phyloP scores from a whole-genome alignment of 2,888 invertebrate species.

The Drosophila setosimentum region DNA sequence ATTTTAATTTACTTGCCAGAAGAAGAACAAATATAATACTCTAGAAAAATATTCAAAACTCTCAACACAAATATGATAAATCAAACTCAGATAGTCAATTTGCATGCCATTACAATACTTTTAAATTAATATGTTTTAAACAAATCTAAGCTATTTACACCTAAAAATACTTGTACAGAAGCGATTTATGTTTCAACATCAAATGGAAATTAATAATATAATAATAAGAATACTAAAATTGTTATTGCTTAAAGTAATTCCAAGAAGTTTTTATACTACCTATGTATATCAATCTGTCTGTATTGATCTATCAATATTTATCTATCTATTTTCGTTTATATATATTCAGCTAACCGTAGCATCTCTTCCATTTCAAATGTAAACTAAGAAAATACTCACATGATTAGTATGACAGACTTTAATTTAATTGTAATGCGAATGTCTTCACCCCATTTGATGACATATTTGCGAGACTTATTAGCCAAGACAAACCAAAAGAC shows the following conservation, averaged over 20 bases:
- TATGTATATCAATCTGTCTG: not conserved
- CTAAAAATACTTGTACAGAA: not conserved
- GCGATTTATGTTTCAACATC: not conserved
- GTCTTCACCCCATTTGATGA: not conserved
- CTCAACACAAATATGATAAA: not conserved
- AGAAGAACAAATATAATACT: not conserved
- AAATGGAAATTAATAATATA: not conserved
- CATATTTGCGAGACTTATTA: slow-evolving; percentile 9
- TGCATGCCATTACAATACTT: not conserved
- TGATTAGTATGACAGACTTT: not conserved
- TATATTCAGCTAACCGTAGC: too few relatives aligned
- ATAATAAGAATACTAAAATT: not conserved
- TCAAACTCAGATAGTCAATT: too few relatives aligned
- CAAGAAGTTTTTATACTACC: not conserved
- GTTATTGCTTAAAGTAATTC: not conserved
- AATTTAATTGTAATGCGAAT: not conserved
- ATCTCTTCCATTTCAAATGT: not conserved
- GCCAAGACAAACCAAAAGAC: slow-evolving; percentile 24
- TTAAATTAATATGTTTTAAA: not conserved
- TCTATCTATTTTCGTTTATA: not conserved
- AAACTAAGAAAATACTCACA: not conserved
- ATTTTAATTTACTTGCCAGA: not conserved
- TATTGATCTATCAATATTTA: not conserved
- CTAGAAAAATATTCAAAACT: not conserved
- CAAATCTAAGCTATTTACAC: not conserved